Base-by-base conservation (phyloP, 2,797 vertebrate genomes). In the Hoplostethus atlanticus region DNA sequence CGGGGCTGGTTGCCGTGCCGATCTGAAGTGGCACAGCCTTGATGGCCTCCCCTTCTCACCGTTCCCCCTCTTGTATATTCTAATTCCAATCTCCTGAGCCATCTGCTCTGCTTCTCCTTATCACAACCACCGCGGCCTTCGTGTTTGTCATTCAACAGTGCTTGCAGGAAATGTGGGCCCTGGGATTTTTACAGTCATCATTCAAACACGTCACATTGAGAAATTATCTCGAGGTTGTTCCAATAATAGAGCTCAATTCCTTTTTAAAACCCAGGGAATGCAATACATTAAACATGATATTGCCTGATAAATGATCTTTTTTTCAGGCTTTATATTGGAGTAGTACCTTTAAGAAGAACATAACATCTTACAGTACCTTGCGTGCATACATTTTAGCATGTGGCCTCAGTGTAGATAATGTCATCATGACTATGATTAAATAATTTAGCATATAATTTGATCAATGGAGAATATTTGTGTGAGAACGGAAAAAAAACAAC, bases 1-100 rank as follows among this genome's bases (percentile, higher is more conserved):
- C 31, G 58, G 85, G 86, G 79, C 83, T 21, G 64, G 94, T 94
- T 95, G 92, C 94, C 75, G 87, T 92, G 94, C 90, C 81, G 88
- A 92, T 92, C 71, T 93, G 90, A 90, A 94, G 94, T 93, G 90
- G 85, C 81, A 54, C 88, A 84, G 91, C 79, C 87, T 87, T 71
- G 81, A 92, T 88, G 91, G 88, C 87, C 89, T 88, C 85, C 86
- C 68, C 81, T 87, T 83, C 86, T 85, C 83, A 38, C 86, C 81
- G 83, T 82, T 87, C 87, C 80, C 73, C 85, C 89, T 90, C 88
- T 89, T 83, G 84, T 90, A 79, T 88, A 87, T 91, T 94, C 80
- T 90, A 87, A 86, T 91, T 89, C 89, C 85, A 70, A 84, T 91
- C 89, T 85, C 84, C 85, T 61, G 83, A 77, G 75, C 90, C 91